Evolutionary conservation across 1,140 invertebrate genomes (phyloP).

Genomic region (Battus philenor): DNA sequence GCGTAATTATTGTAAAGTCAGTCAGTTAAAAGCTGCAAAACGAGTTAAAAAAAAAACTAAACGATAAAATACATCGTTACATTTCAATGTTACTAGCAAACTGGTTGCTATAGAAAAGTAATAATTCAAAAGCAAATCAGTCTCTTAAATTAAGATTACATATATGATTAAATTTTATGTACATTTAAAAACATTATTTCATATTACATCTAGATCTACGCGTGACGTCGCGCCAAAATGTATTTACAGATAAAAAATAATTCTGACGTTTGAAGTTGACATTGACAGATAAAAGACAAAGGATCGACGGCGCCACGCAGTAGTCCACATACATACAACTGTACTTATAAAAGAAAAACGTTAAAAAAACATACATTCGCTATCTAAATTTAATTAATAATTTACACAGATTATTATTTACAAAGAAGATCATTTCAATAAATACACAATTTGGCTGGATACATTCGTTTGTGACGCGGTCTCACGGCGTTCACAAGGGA

Average conservation of each 20-base stretch:
- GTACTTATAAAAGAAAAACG: conserved; percentile 34
- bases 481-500: conserved; percentile 19
- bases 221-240: conserved; percentile 23
- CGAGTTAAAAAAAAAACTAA: too few relatives aligned
- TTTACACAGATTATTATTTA: conserved; percentile 67
- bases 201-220: conserved; percentile 21
- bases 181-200: conserved; percentile 45
- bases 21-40: conserved; percentile 43
- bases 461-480: conserved; percentile 28
- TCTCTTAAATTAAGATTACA: conserved; percentile 64
- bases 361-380: conserved; percentile 51
- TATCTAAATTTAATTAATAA: conserved; percentile 63
- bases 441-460: conserved; percentile 66
- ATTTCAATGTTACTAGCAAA: too few relatives aligned
- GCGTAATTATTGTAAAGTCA: conserved; percentile 41
- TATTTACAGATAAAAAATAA: conserved; percentile 34
- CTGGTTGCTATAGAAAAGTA: too few relatives aligned
- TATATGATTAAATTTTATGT: conserved; percentile 57
- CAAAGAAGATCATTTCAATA: conserved; percentile 57
- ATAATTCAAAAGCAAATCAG: conserved; percentile 65
- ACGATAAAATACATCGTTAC: too few relatives aligned
- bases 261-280: neutral
- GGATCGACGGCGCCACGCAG: conserved; percentile 7
- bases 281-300: neutral
- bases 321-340: conserved; percentile 29